These are phyloP conservation scores for Crocuta crocuta DNA, from an alignment of 2,113 vertebrate genomes.

Conservation along the genomic window DNA sequence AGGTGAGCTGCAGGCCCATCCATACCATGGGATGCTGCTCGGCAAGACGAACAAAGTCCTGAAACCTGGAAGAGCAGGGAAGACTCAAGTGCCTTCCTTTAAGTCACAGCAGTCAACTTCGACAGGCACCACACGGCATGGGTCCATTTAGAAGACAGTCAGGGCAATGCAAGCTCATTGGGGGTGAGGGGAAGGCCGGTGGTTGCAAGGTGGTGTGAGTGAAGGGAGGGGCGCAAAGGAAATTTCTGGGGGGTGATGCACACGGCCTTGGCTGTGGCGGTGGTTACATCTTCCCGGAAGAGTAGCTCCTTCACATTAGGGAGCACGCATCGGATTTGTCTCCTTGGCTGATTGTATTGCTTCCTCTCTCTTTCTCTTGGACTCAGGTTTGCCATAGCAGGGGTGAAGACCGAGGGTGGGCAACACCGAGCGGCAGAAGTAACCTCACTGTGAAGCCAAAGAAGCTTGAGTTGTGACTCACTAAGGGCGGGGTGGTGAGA, in stretches of 20 bases:
- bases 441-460: not conserved
- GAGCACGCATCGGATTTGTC: not conserved
- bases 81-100: not conserved
- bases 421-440: not conserved
- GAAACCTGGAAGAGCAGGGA: rapidly evolving
- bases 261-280: not conserved
- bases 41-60: not conserved
- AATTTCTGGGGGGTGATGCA: too few species aligned
- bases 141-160: not conserved
- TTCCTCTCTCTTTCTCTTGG: not conserved
- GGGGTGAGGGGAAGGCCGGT: rapidly evolving
- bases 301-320: not conserved
- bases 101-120: not conserved
- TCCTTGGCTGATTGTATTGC: too few species aligned
- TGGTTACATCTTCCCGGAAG: not conserved
- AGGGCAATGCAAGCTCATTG: not conserved
- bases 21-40: rapidly evolving
- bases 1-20: not conserved
- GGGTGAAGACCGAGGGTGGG: not conserved
- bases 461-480: not conserved
- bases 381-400: not conserved
- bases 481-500: not conserved
- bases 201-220: not conserved
- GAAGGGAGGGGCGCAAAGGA: too few species aligned
- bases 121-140: rapidly evolving